Percentiles rank a stretch among this genome's conserved stretches.
These are phyloP conservation scores for Pomatorhinus ruficollis DNA, from an alignment of 2,113 vertebrate genomes.

Conservation along the genomic window DNA sequence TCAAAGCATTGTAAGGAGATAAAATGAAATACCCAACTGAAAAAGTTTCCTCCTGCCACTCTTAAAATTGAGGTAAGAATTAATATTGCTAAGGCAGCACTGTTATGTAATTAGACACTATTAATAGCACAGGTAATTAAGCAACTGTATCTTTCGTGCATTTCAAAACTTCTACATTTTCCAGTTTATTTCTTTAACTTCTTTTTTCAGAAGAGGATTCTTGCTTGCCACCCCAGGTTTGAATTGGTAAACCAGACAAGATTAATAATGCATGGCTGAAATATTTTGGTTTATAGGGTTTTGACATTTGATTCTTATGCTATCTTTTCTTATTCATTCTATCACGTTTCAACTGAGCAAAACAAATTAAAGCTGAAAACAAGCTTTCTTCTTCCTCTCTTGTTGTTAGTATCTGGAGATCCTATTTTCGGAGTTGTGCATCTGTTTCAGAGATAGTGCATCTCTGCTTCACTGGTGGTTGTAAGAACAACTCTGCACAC, in stretches of 20 bases:
- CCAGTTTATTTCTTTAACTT: not conserved
- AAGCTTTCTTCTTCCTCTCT: not conserved
- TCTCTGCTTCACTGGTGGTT: not conserved
- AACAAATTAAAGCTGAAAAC: conserved; percentile 4
- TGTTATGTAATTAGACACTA: not conserved
- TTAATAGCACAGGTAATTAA: not conserved
- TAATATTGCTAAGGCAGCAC: not conserved
- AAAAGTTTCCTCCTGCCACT: not conserved
- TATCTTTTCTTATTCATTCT: not conserved
- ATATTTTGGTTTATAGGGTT: not conserved
- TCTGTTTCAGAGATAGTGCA: not conserved
- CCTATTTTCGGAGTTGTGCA: not conserved
- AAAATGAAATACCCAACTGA: not conserved
- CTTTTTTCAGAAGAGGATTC: not conserved
- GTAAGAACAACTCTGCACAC: not conserved
- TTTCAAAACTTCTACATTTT: not conserved
- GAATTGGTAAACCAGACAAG: not conserved
- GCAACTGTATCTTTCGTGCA: not conserved
- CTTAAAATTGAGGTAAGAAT: not conserved
- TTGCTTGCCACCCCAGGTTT: not conserved
- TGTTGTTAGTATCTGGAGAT: not conserved
- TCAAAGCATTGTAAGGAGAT: not conserved
- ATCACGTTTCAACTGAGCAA: not conserved
- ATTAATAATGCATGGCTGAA: not conserved
- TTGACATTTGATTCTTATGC: not conserved